phyloP scores from a whole-genome alignment of 1,140 invertebrate species.

The Drosophila nannoptera region DNA sequence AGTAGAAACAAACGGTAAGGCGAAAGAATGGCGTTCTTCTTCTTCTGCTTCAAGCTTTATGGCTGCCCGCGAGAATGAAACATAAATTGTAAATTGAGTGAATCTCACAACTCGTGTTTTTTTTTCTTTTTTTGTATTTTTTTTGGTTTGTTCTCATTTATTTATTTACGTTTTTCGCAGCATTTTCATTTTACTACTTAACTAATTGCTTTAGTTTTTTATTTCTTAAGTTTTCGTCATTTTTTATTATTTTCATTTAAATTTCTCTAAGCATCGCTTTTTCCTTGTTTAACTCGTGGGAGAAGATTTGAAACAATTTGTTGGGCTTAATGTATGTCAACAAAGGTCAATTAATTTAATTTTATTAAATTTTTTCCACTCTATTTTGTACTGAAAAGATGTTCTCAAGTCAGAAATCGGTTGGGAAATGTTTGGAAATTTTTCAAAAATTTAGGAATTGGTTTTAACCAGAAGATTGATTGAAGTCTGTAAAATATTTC shows the following conservation, averaged over 20 bases:
- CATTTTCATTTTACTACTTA: conserved; percentile 67
- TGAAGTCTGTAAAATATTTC: too few species aligned
- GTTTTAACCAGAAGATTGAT: too few species aligned
- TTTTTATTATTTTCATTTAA: conserved; percentile 33
- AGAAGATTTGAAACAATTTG: conserved; percentile 65
- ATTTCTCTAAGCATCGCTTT: conserved; percentile 20
- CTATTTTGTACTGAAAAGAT: too few species aligned
- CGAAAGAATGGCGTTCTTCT: too few species aligned
- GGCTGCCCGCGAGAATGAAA: conserved; percentile 29
- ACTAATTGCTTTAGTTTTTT: conserved; percentile 44
- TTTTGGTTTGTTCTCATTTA: not conserved
- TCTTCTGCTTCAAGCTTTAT: conserved; percentile 7
- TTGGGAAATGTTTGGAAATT: not conserved
- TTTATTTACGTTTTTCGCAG: conserved; percentile 25
- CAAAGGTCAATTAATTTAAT: not conserved
- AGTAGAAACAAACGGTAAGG: conserved; percentile 5
- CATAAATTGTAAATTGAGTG: conserved; percentile 23
- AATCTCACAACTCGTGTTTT: conserved; percentile 41
- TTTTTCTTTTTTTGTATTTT: conserved; percentile 6
- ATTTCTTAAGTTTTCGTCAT: conserved; percentile 12
- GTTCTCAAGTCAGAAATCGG: not conserved
- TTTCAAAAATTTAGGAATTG: not conserved
- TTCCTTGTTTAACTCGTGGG: conserved; percentile 47
- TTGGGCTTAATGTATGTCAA: conserved; percentile 12
- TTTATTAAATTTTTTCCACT: conserved; percentile 14